Evolutionary conservation across 2,888 invertebrate genomes (phyloP).

Genomic region (Drosophila demipolita): DNA sequence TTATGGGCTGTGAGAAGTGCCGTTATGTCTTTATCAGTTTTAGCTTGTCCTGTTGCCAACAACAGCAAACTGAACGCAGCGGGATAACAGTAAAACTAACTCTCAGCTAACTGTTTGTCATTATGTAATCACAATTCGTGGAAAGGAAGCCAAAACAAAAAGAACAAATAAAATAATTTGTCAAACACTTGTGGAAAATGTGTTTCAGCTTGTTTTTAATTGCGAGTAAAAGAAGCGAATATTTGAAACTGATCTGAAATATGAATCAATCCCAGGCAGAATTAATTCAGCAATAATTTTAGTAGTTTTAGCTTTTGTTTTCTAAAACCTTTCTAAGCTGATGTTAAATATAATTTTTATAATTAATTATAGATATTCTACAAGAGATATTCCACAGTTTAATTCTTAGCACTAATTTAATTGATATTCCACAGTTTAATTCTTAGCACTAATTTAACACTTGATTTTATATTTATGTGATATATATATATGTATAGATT

Average conservation of each 20-base stretch:
- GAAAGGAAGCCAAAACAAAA: conserved; percentile 17
- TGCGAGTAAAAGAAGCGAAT: neutral
- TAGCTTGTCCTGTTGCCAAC: conserved; percentile 19
- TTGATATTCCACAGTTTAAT: neutral
- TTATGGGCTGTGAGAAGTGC: conserved; percentile 57
- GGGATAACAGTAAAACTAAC: conserved; percentile 30
- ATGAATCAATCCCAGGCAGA: neutral
- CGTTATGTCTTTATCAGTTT: conserved; percentile 58
- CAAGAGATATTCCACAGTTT: neutral
- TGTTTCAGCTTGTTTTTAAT: conserved; percentile 6
- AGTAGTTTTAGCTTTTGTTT: neutral
- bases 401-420: neutral
- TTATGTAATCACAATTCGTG: conserved; percentile 40
- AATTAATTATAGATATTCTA: neutral
- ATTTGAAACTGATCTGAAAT: neutral
- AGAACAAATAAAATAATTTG: conserved; percentile 9
- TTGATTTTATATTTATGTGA: neutral
- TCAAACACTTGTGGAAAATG: conserved; percentile 21
- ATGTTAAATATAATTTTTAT: neutral
- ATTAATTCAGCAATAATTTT: neutral
- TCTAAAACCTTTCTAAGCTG: neutral
- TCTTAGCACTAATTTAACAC: neutral
- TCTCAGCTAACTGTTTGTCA: conserved; percentile 14
- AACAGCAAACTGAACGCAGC: conserved; percentile 33
- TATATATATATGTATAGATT: neutral